Base-by-base conservation (phyloP, 2,113 vertebrate genomes). In the Diphyllodes magnificus region DNA sequence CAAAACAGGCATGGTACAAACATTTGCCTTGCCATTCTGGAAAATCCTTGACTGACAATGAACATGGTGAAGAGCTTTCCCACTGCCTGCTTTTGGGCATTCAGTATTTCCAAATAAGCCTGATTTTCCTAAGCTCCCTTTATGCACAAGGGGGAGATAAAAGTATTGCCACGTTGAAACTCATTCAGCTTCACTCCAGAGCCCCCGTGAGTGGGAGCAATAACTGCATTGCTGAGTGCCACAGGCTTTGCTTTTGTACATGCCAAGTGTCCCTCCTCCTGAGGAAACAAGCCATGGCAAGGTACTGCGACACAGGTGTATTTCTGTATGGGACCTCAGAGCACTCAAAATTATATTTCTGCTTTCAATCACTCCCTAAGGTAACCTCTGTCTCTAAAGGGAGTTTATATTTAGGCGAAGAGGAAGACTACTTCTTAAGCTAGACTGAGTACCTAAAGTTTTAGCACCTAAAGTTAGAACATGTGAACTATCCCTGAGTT, bases 151-250 rank as follows among this genome's bases (percentile, higher is more conserved):
- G 12, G 19, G 24, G 49, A 66, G 9, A 31, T 30, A 44, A 68
- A 87, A 22, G 2, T 35, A 45, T 57, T 0, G 0, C 4, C 28
- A 13, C 0, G 0, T 5, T 45, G 22, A 79, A 65, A 25, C 12
- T 53, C 3, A 0, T 13, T 37, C 33, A 40, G 12, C 73, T 82
- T 88, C 54, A 30, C 8, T 57, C 12, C 61, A 64, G 40, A 93
- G 35, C 10, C 25, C 10, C n/a, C 19, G 19, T 11, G 3, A 3
- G 28, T 8, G 50, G 12, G 25, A 66, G 30, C 10, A 76, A 42
- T 35, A 65, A 10, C 24, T 31, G 33, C 42, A 27, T 2, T 59
- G 25, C 19, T 84, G 56, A 30, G 27, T 64, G 68, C 24, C 49
- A 28, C 16, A 24, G 59, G 10, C 28, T 81, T 70, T 44, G 31